phyloP scores from a whole-genome alignment of 2,113 vertebrate genomes.

The Nanorana parkeri region DNA sequence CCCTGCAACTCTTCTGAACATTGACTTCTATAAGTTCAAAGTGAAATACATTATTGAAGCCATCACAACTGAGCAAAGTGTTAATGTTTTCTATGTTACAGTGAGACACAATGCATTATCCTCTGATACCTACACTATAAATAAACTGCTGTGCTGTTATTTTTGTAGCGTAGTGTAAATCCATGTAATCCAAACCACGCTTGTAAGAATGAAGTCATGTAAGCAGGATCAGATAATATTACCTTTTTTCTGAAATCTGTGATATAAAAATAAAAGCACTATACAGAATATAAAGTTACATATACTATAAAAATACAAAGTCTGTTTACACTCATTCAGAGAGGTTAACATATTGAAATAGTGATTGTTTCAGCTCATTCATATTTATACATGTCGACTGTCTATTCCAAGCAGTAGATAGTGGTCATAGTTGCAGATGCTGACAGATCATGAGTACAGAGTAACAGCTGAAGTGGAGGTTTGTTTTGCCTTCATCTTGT shows the following conservation, averaged over 20 bases:
- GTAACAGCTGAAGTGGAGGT: too few species aligned
- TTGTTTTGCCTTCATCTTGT: neutral
- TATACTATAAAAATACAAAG: too few species aligned
- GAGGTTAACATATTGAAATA: neutral
- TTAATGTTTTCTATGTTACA: neutral
- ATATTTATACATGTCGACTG: neutral
- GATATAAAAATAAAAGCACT: slow-evolving; percentile 31
- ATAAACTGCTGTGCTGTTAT: slow-evolving; percentile 29
- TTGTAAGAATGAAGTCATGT: slow-evolving; percentile 35
- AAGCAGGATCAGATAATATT: slow-evolving; percentile 21
- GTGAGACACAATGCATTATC: slow-evolving; percentile 1
- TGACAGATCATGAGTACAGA: neutral
- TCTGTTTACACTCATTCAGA: neutral
- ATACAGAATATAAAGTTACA: neutral
- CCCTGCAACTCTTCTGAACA: too few species aligned
- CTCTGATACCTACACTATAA: slow-evolving; percentile 15
- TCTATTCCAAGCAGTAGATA: neutral
- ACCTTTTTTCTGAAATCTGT: slow-evolving; percentile 14
- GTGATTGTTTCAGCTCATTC: neutral
- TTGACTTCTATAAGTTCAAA: neutral
- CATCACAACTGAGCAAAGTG: too few species aligned
- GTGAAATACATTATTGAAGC: neutral
- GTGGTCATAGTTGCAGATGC: neutral
- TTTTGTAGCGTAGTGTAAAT: slow-evolving; percentile 25
- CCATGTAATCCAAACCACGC: slow-evolving; percentile 36